Percentiles rank a stretch among this genome's conserved stretches.
Conservation (phyloP, 2,797 vertebrate genomes). For the Pangasius sanitwongsei region DNA sequence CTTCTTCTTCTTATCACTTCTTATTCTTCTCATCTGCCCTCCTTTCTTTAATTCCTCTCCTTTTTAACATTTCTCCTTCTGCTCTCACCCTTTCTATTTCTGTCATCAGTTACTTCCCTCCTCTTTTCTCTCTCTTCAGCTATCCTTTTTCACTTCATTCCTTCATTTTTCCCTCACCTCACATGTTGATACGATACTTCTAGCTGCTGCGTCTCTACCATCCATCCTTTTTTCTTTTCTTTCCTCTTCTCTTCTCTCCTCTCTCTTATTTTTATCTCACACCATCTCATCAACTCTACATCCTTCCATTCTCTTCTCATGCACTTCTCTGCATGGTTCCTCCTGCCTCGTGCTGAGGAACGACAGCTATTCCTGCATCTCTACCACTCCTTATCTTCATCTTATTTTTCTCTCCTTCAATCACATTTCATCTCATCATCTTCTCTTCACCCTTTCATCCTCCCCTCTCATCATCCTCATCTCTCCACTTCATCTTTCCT, state of each 20-base stretch:
- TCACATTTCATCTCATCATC: not conserved
- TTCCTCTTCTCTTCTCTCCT: not conserved
- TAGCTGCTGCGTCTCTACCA: no score
- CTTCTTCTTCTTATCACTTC: not conserved
- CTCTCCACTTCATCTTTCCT: not conserved
- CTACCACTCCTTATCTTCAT: not conserved
- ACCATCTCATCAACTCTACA: not conserved
- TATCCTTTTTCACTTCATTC: not conserved
- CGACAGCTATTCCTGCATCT: not conserved
- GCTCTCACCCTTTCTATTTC: not conserved
- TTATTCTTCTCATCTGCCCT: not conserved
- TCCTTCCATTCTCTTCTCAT: not conserved
- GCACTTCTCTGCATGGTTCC: not conserved
- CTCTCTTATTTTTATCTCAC: not conserved
- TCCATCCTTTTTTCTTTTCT: not conserved
- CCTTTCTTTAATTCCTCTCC: no score
- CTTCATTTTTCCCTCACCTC: not conserved
- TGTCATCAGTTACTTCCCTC: not conserved
- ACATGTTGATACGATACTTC: no score
- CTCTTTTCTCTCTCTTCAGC: not conserved
- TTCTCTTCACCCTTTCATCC: not conserved
- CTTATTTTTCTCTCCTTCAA: not conserved
- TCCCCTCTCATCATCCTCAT: not conserved
- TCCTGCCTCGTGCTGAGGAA: not conserved
- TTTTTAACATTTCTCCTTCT: not conserved